phyloP scores from a whole-genome alignment of 2,797 vertebrate genomes.

The Poeciliopsis infans region DNA sequence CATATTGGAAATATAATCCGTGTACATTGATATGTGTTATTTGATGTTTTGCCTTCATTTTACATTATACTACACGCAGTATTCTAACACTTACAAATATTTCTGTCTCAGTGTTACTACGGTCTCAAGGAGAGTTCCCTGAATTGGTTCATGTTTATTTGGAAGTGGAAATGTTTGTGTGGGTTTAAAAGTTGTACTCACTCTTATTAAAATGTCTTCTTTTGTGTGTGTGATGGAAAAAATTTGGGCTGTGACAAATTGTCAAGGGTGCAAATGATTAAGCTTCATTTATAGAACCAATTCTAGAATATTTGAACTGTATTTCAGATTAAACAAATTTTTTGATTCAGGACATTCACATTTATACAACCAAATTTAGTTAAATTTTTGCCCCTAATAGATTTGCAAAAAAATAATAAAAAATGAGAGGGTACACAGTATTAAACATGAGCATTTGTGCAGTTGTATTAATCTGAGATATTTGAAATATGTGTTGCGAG shows the following conservation, averaged over 20 bases:
- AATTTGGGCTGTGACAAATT: background rate
- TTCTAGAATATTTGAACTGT: background rate
- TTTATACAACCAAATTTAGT: background rate
- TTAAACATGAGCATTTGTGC: background rate
- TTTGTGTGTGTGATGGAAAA: background rate
- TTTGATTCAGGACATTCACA: background rate
- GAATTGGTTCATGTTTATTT: conserved; percentile 9
- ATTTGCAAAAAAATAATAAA: background rate
- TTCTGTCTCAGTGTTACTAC: background rate
- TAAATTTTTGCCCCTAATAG: background rate
- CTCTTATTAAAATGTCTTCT: background rate
- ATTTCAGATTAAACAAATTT: background rate
- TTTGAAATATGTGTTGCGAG: conserved; percentile 9
- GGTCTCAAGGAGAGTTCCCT: conserved; percentile 1
- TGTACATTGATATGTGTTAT: background rate
- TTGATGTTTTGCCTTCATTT: background rate
- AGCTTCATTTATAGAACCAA: background rate
- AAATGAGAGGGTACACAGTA: background rate
- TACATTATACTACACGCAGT: background rate
- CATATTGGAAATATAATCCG: conserved; percentile 16
- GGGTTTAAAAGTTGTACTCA: background rate
- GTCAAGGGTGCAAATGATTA: background rate
- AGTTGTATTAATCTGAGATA: conserved; percentile 12
- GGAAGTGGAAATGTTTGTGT: background rate
- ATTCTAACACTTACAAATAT: background rate